Evolutionary conservation across 2,797 vertebrate genomes (phyloP).

Genomic region (Nasua narica): DNA sequence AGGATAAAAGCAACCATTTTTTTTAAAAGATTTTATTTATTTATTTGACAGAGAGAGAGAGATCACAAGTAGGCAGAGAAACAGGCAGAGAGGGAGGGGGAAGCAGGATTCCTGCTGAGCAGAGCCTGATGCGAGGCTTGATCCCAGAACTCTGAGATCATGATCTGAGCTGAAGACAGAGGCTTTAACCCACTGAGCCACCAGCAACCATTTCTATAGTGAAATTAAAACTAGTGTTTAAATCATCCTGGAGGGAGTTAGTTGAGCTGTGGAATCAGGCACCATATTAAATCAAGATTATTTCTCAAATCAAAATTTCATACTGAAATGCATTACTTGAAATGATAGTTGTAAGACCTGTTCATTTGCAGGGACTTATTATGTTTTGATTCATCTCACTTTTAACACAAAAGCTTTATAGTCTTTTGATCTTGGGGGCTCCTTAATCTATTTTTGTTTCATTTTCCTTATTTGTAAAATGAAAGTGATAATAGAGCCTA

Average conservation of each 20-base stretch:
- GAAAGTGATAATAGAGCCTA: neutral
- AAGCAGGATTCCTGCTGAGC: too few species aligned
- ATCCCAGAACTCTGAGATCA: too few species aligned
- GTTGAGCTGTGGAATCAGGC: neutral
- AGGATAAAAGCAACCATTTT: neutral
- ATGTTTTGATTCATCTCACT: neutral
- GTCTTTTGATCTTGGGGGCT: neutral
- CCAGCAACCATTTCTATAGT: neutral
- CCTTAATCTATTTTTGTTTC: neutral
- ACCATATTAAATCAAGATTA: neutral
- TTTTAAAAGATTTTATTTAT: too few species aligned
- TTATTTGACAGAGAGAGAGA: too few species aligned
- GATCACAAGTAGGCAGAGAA: too few species aligned
- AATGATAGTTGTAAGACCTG: neutral
- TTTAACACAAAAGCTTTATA: neutral
- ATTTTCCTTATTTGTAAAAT: neutral
- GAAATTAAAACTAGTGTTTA: neutral
- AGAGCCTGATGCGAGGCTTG: too few species aligned
- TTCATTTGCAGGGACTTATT: neutral
- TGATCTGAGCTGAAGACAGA: too few species aligned
- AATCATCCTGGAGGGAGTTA: neutral
- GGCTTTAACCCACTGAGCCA: too few species aligned
- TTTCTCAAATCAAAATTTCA: neutral
- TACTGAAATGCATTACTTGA: neutral
- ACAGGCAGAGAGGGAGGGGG: too few species aligned